These are phyloP conservation scores for Dromiciops gliroides DNA, from an alignment of 2,113 vertebrate species.

Conservation along the genomic window DNA sequence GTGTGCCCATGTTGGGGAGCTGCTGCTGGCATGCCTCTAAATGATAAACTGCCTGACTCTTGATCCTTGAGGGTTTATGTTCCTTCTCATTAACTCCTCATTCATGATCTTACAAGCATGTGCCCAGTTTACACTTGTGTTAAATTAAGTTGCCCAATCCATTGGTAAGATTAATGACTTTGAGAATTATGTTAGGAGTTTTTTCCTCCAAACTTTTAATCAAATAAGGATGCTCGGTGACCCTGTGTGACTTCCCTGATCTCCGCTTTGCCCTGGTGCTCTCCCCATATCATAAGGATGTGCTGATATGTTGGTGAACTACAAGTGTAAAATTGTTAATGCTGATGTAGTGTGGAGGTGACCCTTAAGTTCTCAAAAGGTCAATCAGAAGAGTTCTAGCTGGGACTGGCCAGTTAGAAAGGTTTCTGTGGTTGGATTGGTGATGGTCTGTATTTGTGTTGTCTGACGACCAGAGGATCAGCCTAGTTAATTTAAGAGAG, in stretches of 20 bases:
- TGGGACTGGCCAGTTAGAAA: background rate
- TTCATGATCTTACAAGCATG: background rate
- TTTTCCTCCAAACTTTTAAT: background rate
- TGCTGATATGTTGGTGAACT: background rate
- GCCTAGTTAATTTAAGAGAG: too few relatives aligned
- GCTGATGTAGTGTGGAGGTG: fast-evolving
- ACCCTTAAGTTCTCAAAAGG: background rate
- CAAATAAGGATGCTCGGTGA: fast-evolving
- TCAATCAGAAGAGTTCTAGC: background rate
- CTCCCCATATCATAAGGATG: fast-evolving
- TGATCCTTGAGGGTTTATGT: background rate
- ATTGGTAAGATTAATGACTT: too few relatives aligned
- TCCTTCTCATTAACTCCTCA: background rate
- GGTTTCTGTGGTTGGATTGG: background rate
- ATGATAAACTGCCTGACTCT: background rate
- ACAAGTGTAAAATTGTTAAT: background rate
- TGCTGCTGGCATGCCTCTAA: background rate
- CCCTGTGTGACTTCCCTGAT: background rate
- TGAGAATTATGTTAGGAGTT: background rate
- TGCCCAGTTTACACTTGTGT: background rate
- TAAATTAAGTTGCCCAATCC: fast-evolving
- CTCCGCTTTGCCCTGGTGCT: fast-evolving
- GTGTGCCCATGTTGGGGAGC: background rate
- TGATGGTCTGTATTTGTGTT: background rate
- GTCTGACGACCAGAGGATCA: too few relatives aligned